These are phyloP conservation scores for Microcebus jonahi DNA, from an alignment of 2,113 vertebrate genomes.

Conservation along the genomic window DNA sequence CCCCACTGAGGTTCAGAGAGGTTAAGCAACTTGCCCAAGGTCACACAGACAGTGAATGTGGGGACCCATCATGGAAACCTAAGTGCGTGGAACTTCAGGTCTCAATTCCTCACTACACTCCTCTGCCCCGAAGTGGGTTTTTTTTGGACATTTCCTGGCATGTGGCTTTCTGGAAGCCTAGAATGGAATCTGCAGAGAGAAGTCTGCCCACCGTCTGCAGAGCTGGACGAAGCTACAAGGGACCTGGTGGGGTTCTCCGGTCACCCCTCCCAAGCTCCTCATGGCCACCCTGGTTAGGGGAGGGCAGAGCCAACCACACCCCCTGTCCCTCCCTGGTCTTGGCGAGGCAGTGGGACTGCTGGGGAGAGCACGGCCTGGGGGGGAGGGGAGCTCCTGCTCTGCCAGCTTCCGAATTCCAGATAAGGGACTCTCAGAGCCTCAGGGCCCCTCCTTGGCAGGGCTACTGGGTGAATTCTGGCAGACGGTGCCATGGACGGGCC, in stretches of 20 bases:
- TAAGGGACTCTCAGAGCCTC: rapidly evolving
- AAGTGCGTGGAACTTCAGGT: neutral
- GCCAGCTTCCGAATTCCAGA: neutral
- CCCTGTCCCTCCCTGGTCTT: rapidly evolving
- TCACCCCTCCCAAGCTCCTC: neutral
- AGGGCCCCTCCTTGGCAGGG: neutral
- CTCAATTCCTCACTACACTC: neutral
- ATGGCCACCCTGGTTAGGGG: no score
- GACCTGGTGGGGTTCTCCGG: neutral
- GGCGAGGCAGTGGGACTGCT: no score
- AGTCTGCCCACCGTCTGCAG: neutral
- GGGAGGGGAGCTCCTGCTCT: neutral
- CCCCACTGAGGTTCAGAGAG: neutral
- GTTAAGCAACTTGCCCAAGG: neutral
- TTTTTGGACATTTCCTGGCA: neutral
- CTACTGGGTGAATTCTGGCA: neutral
- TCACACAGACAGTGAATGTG: neutral
- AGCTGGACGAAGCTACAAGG: neutral
- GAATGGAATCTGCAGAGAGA: neutral
- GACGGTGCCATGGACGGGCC: neutral
- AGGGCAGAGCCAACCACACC: neutral
- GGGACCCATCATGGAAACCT: neutral
- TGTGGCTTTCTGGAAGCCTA: neutral
- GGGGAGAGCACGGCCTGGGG: neutral
- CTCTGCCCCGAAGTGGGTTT: neutral